Percentiles rank a stretch among this genome's conserved stretches.
phyloP scores from a whole-genome alignment of 2,113 vertebrate species.

The Pangasianodon hypophthalmus region DNA sequence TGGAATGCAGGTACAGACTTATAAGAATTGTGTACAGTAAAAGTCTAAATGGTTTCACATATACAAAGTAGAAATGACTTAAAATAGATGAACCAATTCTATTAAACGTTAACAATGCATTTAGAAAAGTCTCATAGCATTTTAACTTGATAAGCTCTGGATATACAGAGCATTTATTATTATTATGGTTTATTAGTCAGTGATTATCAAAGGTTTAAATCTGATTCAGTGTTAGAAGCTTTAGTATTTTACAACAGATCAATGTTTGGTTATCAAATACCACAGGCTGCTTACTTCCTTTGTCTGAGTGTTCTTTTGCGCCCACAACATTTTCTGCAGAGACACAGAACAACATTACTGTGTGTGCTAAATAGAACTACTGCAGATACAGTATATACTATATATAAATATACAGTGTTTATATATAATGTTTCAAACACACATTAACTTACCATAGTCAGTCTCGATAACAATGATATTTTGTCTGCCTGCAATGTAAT shows the following conservation, averaged over 20 bases:
- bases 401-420: not conserved
- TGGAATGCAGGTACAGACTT: not conserved
- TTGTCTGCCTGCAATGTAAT: not conserved
- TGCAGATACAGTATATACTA: not conserved
- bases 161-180: not conserved
- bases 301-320: not conserved
- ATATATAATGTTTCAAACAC: not conserved
- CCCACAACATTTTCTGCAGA: not conserved
- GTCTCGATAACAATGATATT: not conserved
- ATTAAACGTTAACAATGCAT: not conserved
- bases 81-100: not conserved
- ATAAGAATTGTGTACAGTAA: not conserved
- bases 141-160: not conserved
- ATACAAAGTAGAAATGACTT: not conserved
- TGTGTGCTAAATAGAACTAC: not conserved
- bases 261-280: not conserved
- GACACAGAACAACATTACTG: not conserved
- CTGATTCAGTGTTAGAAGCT: not conserved
- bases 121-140: not conserved
- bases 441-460: not conserved
- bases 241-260: too few relatives aligned
- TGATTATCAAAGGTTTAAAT: not conserved
- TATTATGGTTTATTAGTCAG: not conserved
- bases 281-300: conserved; percentile 6
- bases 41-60: not conserved